Evolutionary conservation across 2,888 invertebrate genomes (phyloP), one percentile per base, ranked within the genome.

Genomic region (Euphydryas editha): DNA sequence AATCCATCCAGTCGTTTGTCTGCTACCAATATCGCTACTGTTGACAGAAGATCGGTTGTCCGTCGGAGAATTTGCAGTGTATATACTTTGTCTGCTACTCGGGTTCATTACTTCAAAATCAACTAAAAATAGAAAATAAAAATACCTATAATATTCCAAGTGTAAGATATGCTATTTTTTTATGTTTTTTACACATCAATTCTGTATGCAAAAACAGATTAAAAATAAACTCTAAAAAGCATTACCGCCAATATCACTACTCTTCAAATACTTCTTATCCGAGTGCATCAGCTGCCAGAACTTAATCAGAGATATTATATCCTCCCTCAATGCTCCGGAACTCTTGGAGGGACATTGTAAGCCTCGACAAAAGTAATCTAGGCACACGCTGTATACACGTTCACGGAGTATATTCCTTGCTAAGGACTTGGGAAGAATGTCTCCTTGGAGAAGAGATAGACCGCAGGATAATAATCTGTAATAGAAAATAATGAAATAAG

Each of bases 231-330:
- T 30, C 30, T 30, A 30, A 30, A 30, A 30, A 30, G 24, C 78
- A 86, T 86, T 75, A 94, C 96, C 96, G 17, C 96, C 97, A 71
- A 98, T 95, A 79, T 96, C 96, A 67, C 96, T 96, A 59, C 95
- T 95, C 86, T 96, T 96, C 76, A 98, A 90, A 84, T 98, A 98
- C 83, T 98, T 98, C 90, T 98, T 98, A 80, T 98, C 98, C 1
- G 97, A 97, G 81, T 98, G 98, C 95, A 99, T 96, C 5, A 96
- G 95, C 82, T 98, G 97, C 99, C 99, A 99, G 91, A 99, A 99
- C 77, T 96, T 95, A 65, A 99, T 95, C 61, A 99, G 87, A 0
- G 96, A 96, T 44, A 95, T 94, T 73, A 99, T 97, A 79, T 99
- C 99, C 76, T 99, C 98, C 18, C 97, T 88, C 17, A 99, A 87